Base-by-base conservation (phyloP, 2,797 vertebrate genomes). In the Pyrocephalus nanus region DNA sequence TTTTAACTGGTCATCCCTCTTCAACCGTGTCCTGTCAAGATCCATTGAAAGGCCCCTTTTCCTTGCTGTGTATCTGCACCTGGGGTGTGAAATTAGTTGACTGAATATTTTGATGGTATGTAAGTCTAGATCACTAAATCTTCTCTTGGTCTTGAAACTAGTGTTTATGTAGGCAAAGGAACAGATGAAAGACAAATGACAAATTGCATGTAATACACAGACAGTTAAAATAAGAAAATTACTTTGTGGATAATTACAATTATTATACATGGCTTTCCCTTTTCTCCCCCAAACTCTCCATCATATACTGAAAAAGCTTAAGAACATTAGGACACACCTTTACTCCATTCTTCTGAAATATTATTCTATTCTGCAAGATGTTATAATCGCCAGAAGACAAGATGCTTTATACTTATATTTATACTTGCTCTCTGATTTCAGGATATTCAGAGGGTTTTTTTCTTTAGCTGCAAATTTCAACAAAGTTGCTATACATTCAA, bases 251-350 rank as follows among this genome's bases (percentile, higher is more conserved):
- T 75, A 61, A 53, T 79, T 82, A 14, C 8, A 76, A 14, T 69
- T 71, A 2, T 14, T 58, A 14, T 23, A 61, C 30, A 64, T 5
- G 0, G 0, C 1, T 69, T 73, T 57, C n/a, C 4, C 0, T 7
- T 72, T 58, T 19, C 34, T 0, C 6, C 8, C 6, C 22, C 8
- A 70, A 61, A 47, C 16, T 61, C 13, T 66, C 7, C 13, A 40
- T 51, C 34, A 66, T 34, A 22, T 48, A 40, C 13, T 29, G 15
- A 77, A 61, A 60, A 71, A 2, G 10, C 30, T 57, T 70, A 57
- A 66, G 45, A 69, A 55, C 10, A 58, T n/a, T 8, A 65, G 50
- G 15, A 53, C 6, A 40, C 38, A 19, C 4, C 5, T 71, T 11
- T 7, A 43, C 15, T 86, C 5, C 0, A 4, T 53, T 91, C 32